These are phyloP conservation scores for Burhinus oedicnemus DNA, from an alignment of 2,113 vertebrate genomes.

Conservation along the genomic window DNA sequence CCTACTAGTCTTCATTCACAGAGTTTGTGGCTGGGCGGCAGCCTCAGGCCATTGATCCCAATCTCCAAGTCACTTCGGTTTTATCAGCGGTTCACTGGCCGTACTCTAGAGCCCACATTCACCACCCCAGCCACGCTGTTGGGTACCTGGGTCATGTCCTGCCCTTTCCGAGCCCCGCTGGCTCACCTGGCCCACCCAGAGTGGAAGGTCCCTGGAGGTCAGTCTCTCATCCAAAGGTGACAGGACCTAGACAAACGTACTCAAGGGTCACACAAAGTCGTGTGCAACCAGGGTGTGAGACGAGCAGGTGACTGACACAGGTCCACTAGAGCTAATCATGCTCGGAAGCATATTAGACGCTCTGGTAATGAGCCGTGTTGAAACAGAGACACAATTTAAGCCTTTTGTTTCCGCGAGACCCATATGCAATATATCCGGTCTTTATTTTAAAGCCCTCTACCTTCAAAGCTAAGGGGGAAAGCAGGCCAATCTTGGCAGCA, in stretches of 20 bases:
- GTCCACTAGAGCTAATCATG: neutral
- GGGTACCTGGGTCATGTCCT: neutral
- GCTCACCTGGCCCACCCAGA: neutral
- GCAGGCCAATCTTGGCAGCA: neutral
- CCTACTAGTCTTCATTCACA: neutral
- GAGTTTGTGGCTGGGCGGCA: neutral
- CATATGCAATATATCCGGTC: neutral
- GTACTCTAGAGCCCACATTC: neutral
- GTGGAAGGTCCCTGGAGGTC: neutral
- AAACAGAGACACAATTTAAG: neutral
- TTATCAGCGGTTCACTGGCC: neutral
- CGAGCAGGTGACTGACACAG: neutral
- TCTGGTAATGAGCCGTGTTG: neutral
- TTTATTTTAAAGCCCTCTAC: neutral
- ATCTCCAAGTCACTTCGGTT: neutral
- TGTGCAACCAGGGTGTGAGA: neutral
- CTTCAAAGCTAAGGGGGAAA: neutral
- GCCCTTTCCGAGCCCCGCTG: neutral
- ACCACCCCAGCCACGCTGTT: fast-evolving
- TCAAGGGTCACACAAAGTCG: neutral
- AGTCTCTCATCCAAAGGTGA: neutral
- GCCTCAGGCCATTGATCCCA: neutral
- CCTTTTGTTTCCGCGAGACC: neutral
- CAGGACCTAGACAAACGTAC: neutral
- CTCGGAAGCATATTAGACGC: neutral